Evolutionary conservation across 35 echinoderm and acorn worm species (phyloP).

Genomic region (Apostichopus parvimensis): DNA sequence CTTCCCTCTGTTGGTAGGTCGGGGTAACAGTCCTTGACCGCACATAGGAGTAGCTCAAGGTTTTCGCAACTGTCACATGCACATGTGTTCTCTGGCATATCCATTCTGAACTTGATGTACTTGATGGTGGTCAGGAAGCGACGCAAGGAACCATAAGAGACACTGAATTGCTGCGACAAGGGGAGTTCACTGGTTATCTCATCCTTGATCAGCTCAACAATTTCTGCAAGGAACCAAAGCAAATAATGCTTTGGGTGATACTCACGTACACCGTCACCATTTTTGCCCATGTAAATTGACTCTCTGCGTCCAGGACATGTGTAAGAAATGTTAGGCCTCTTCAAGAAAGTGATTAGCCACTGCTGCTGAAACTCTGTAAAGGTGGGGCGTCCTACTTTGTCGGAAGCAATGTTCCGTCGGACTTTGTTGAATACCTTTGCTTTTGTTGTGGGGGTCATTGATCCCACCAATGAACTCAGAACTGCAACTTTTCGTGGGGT

Average conservation of each 20-base stretch:
- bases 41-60: neutral
- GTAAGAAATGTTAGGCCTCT: slow-evolving; percentile 30
- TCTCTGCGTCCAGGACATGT: slow-evolving; percentile 44
- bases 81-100: slow-evolving; percentile 38
- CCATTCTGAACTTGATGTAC: neutral
- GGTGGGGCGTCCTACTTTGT: too few relatives aligned
- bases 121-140: slow-evolving; percentile 10
- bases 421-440: too few relatives aligned
- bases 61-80: slow-evolving; percentile 25
- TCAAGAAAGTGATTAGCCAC: slow-evolving; percentile 9
- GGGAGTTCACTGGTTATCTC: neutral
- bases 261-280: neutral
- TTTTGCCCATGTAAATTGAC: slow-evolving; percentile 15
- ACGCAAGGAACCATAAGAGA: slow-evolving; percentile 1
- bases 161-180: neutral
- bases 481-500: too few relatives aligned
- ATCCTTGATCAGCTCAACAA: slow-evolving; percentile 6
- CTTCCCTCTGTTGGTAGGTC: neutral
- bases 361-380: neutral
- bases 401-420: too few relatives aligned
- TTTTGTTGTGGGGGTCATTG: too few relatives aligned
- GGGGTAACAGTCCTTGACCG: neutral
- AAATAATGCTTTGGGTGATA: slow-evolving; percentile 40
- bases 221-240: slow-evolving; percentile 30
- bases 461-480: too few relatives aligned